Evolutionary conservation across 2,888 invertebrate species (phyloP).

Genomic region (Phengaris alcon): DNA sequence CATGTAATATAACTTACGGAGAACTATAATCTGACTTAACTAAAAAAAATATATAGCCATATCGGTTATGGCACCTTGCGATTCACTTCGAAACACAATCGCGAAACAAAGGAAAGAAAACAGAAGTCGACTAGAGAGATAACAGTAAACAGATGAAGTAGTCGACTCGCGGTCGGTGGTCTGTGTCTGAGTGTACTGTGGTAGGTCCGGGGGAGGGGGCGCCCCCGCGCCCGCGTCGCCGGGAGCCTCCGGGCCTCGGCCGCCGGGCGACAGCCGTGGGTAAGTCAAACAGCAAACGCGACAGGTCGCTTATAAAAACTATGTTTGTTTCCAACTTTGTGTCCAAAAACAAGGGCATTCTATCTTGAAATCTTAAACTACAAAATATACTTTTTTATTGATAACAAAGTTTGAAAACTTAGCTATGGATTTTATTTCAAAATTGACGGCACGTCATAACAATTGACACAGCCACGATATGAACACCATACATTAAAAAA

Average conservation of each 20-base stretch:
- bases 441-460: neutral
- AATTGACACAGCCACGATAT: neutral
- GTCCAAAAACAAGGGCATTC: neutral
- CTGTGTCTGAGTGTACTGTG: constrained; percentile 41
- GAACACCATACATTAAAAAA: neutral
- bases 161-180: constrained; percentile 43
- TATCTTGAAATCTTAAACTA: neutral
- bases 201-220: constrained; percentile 29
- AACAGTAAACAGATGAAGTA: constrained; percentile 41
- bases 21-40: constrained; percentile 61
- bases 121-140: constrained; percentile 45
- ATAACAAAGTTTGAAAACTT: neutral
- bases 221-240: neutral
- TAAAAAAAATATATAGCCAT: constrained; percentile 70
- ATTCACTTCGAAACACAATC: constrained; percentile 58
- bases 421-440: neutral
- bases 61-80: constrained; percentile 73
- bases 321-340: too few species aligned
- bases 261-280: neutral
- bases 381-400: neutral
- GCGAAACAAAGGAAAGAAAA: constrained; percentile 39
- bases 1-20: constrained; percentile 64
- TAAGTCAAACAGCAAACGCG: neutral
- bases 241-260: neutral
- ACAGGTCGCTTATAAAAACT: neutral